These are phyloP conservation scores for Azorinus chamasolen DNA, from an alignment of 2,888 invertebrate genomes.

Conservation along the genomic window DNA sequence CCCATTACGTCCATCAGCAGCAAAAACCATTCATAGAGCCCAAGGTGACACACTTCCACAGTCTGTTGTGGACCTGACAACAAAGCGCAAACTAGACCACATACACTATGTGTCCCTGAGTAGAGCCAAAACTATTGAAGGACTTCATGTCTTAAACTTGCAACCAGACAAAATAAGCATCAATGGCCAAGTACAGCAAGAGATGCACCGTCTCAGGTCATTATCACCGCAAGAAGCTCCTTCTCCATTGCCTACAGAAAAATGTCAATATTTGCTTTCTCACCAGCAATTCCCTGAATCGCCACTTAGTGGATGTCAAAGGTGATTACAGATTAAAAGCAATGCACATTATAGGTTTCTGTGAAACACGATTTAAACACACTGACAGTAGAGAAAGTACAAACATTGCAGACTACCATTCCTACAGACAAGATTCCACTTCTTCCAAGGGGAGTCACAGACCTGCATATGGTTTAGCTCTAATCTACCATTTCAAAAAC, in stretches of 20 bases:
- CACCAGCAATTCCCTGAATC: conserved; percentile 33
- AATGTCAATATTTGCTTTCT: conserved; percentile 33
- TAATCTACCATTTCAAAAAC: conserved; percentile 1
- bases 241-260: not conserved
- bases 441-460: conserved; percentile 2
- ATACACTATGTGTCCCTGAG: conserved; percentile 56
- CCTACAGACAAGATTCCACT: conserved; percentile 4
- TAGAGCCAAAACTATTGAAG: conserved; percentile 29
- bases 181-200: conserved; percentile 10
- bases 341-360: conserved; percentile 17
- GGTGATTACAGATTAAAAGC: conserved; percentile 7
- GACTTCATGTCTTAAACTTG: conserved; percentile 35
- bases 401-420: conserved; percentile 5
- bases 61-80: conserved; percentile 45
- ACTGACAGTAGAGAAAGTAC: conserved; percentile 7
- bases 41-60: conserved; percentile 44
- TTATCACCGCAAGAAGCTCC: conserved; percentile 4
- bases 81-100: conserved; percentile 35
- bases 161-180: conserved; percentile 44
- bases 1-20: conserved; percentile 41
- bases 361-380: conserved; percentile 20
- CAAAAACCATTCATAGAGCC: conserved; percentile 52
- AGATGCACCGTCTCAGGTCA: conserved; percentile 11
- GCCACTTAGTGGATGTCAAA: conserved; percentile 19
- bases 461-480: conserved; percentile 17